Evolutionary conservation across 2,888 invertebrate species (phyloP), one percentile per base, ranked within the genome.

Genomic region (Eurytoma adleriae): DNA sequence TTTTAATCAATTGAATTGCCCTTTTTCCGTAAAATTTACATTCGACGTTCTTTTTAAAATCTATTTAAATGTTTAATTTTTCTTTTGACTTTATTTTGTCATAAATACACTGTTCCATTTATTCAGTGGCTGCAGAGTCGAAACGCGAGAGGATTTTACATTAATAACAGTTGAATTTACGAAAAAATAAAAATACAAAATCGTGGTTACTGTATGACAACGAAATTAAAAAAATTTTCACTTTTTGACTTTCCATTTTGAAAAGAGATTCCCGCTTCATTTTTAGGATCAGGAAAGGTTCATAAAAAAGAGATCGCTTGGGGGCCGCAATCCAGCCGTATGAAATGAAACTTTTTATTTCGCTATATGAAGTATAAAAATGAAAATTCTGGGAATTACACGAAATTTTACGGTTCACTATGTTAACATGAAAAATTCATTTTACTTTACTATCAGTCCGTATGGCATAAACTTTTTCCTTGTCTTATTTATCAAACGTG

Each of bases 321-420:
- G 10, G n/a, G n/a, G 1, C 18, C 18, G 30, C 30, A 56, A 27
- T 54, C 56, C 56, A 50, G 56, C 30, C 27, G 30, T 56, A n/a
- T 56, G 69, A 69, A 56, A 69, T 69, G 56, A 69, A 69, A 69
- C 69, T 69, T 69, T 69, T 69, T 69, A 69, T 69, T 56, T 56
- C 56, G n/a, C 68, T 14, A n/a, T 5, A 30, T 13, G 30, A n/a
- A n/a, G 69, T 20, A 69, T 56, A 56, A 69, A 56, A 56, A 68
- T 69, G 69, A 69, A 52, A 30, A 68, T 68, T 68, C 24, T 24
- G 30, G 2, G 18, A 69, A 56, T 30, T n/a, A 30, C 54, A 24
- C 30, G n/a, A 56, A 27, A n/a, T 56, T 56, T 56, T 69, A 18
- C 12, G n/a, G 66, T n/a, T 69, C 4, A 30, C 56, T 69, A 69